Percentiles rank a stretch among this genome's conserved stretches.
Conservation (phyloP, 2,113 vertebrate genomes). For the Trematomus loennbergii region DNA sequence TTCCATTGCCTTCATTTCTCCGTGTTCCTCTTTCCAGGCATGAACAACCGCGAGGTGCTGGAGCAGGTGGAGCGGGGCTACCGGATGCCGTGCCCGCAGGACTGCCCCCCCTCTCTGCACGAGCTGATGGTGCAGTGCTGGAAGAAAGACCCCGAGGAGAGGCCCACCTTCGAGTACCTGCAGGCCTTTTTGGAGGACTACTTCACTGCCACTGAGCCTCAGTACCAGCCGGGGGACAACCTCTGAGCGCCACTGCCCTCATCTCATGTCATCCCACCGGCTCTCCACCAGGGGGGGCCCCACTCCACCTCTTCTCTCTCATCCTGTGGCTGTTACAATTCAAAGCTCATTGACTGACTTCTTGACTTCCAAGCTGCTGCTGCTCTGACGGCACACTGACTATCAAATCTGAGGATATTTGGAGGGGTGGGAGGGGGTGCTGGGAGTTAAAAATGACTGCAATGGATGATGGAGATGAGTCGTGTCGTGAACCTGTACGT, state of each 20-base stretch:
- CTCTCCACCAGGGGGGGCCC: slow-evolving; percentile 70
- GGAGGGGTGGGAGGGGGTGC: slow-evolving; percentile 34
- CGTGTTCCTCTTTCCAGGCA: slow-evolving; percentile 83
- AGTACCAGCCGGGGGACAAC: slow-evolving; percentile 99
- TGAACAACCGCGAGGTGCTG: slow-evolving; percentile 99
- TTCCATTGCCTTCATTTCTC: not conserved
- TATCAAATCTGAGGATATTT: slow-evolving; percentile 52
- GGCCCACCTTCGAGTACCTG: slow-evolving; percentile 98
- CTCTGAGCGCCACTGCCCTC: slow-evolving; percentile 86
- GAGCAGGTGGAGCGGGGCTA: slow-evolving; percentile 99
- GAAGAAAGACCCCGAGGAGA: slow-evolving; percentile 99
- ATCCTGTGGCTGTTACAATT: slow-evolving; percentile 50
- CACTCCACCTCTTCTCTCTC: slow-evolving; percentile 26
- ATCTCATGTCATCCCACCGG: slow-evolving; percentile 44
- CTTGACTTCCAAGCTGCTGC: slow-evolving; percentile 56
- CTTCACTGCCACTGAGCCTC: slow-evolving; percentile 99
- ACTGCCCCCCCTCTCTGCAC: slow-evolving; percentile 97
- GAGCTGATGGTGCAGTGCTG: slow-evolving; percentile 99
- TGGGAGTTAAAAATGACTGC: slow-evolving; percentile 56
- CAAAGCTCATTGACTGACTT: slow-evolving; percentile 65
- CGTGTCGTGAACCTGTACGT: slow-evolving; percentile 87
- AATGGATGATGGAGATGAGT: slow-evolving; percentile 79
- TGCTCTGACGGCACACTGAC: slow-evolving; percentile 39
- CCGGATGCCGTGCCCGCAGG: slow-evolving; percentile 98
- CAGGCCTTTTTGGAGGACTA: slow-evolving; percentile 99